These are phyloP conservation scores for Phylloscopus whistleri DNA, from an alignment of 2,113 vertebrate species.

Conservation along the genomic window DNA sequence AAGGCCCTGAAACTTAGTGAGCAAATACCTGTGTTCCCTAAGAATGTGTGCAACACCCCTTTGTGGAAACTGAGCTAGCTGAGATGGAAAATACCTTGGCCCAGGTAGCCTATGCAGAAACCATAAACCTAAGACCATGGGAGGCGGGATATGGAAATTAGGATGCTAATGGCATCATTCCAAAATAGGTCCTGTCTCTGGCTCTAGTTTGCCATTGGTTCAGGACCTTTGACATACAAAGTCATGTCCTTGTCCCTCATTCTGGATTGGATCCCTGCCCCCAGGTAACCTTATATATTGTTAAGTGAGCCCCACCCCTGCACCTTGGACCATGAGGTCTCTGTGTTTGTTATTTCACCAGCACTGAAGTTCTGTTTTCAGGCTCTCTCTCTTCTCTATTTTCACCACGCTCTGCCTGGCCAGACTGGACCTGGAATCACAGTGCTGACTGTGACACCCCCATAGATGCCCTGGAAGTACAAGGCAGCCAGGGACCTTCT, in stretches of 20 bases:
- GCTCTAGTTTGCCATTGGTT: not conserved
- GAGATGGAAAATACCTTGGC: not conserved
- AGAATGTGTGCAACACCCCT: not conserved
- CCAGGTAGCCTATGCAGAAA: not conserved
- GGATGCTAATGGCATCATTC: not conserved
- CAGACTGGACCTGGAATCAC: too few relatives aligned
- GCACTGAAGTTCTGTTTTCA: not conserved
- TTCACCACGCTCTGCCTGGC: too few relatives aligned
- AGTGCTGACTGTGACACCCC: accelerated
- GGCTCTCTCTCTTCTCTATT: not conserved
- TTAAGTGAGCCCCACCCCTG: not conserved
- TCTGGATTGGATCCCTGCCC: not conserved
- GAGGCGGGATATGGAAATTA: not conserved
- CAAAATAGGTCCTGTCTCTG: not conserved
- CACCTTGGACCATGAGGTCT: not conserved
- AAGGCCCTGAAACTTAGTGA: not conserved
- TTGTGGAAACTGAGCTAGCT: not conserved
- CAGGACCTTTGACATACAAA: not conserved
- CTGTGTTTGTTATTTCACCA: not conserved
- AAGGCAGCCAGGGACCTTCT: too few relatives aligned
- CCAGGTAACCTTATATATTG: not conserved
- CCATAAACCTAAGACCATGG: not conserved
- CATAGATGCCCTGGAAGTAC: accelerated
- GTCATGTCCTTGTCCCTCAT: not conserved
- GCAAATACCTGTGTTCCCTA: not conserved